These are phyloP conservation scores for Phoeniculus purpureus DNA, from an alignment of 2,797 vertebrate species.

Conservation along the genomic window DNA sequence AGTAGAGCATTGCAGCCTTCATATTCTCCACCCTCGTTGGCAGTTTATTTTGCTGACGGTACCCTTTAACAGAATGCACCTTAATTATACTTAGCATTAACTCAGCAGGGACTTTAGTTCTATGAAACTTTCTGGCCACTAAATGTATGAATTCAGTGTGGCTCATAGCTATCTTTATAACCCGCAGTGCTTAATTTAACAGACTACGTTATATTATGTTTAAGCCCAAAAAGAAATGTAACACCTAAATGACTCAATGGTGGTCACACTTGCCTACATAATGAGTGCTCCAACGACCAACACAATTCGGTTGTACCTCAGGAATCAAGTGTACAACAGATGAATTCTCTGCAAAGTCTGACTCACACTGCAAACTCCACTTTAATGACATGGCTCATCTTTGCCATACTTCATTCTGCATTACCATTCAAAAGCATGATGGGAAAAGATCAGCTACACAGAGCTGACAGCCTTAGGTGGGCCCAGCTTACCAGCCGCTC, in stretches of 20 bases:
- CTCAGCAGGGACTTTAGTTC: constrained; percentile 17
- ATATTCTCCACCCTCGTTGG: constrained; percentile 23
- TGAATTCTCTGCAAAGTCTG: background rate
- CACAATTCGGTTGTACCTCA: background rate
- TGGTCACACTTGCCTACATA: background rate
- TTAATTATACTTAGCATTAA: constrained; percentile 47
- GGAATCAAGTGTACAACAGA: background rate
- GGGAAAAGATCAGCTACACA: background rate
- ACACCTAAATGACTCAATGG: constrained; percentile 25
- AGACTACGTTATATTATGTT: background rate
- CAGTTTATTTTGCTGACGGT: constrained; percentile 60
- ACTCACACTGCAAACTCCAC: background rate
- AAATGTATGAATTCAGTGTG: background rate
- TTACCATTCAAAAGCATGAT: background rate
- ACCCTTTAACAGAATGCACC: constrained; percentile 15
- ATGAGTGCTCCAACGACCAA: background rate
- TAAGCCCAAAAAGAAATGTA: background rate
- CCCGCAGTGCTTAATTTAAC: background rate
- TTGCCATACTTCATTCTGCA: background rate
- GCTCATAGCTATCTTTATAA: background rate
- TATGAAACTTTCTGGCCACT: background rate
- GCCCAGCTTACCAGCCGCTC: background rate
- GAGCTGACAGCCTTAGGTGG: background rate
- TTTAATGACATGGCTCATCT: background rate
- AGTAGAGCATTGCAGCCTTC: constrained; percentile 8